These are phyloP conservation scores for Xiphorhynchus elegans DNA, from an alignment of 2,113 vertebrate genomes.

Conservation along the genomic window DNA sequence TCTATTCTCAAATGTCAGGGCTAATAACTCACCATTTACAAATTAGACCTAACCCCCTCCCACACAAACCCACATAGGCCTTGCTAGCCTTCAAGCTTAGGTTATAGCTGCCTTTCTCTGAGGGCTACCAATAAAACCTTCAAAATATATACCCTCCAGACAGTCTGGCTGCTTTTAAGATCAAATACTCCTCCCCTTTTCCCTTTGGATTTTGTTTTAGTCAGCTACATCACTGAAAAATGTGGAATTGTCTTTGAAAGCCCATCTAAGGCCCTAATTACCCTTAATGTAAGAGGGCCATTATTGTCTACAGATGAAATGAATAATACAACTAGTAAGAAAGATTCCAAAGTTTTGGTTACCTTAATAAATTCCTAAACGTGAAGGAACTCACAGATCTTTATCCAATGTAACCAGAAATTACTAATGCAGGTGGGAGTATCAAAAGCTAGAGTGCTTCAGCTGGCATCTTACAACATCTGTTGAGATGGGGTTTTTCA, in stretches of 20 bases:
- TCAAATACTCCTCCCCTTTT: constrained; percentile 29
- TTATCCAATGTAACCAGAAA: constrained; percentile 44
- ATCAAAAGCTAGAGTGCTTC: constrained; percentile 55
- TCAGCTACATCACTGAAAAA: constrained; percentile 37
- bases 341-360: constrained; percentile 53
- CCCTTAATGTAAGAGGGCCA: constrained; percentile 39
- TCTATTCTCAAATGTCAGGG: constrained; percentile 68
- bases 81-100: constrained; percentile 39
- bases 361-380: constrained; percentile 60
- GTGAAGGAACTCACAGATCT: constrained; percentile 55
- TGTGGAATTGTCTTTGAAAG: constrained; percentile 37
- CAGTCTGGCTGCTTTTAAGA: constrained; percentile 55
- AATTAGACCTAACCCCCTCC: constrained; percentile 63
- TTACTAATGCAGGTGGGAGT: constrained; percentile 62
- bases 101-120: constrained; percentile 47
- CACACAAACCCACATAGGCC: constrained; percentile 50
- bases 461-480: constrained; percentile 44
- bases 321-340: constrained; percentile 46
- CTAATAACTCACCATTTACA: constrained; percentile 56
- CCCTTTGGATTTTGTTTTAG: constrained; percentile 56
- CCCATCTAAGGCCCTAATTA: constrained; percentile 28
- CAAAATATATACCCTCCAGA: constrained; percentile 47
- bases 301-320: constrained; percentile 57
- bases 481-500: constrained; percentile 30
- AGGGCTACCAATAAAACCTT: constrained; percentile 53